Evolutionary conservation across 2,797 vertebrate species (phyloP).

Genomic region (Molossus alvarezi): DNA sequence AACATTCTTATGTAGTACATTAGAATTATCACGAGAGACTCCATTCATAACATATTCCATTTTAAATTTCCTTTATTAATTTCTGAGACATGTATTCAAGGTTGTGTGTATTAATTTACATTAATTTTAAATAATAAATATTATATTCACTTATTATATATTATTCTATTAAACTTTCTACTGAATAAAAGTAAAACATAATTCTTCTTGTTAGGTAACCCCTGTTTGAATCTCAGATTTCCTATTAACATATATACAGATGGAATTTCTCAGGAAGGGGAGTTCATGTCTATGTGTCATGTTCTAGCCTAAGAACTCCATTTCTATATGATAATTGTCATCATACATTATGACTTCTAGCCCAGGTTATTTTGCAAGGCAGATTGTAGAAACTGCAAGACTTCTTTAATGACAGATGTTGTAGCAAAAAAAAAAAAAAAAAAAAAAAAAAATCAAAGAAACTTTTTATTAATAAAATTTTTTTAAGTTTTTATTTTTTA

Average conservation of each 20-base stretch:
- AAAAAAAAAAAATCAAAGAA: not conserved
- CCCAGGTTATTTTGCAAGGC: not conserved
- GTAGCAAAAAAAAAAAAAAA: not conserved
- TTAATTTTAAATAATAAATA: slow-evolving; percentile 49
- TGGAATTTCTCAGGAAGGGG: not conserved
- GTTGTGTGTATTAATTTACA: not conserved
- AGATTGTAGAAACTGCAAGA: not conserved
- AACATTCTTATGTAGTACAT: slow-evolving; percentile 19
- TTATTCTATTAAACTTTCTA: not conserved
- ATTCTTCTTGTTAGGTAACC: not conserved
- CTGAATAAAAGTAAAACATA: slow-evolving; percentile 8
- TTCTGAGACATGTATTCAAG: not conserved
- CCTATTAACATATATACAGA: not conserved
- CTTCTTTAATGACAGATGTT: not conserved
- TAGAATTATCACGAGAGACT: not conserved
- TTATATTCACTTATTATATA: not conserved
- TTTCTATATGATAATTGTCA: not conserved
- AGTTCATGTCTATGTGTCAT: not conserved
- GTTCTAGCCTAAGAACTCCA: not conserved
- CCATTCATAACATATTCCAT: not conserved
- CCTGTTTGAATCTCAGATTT: not conserved
- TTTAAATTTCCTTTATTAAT: slow-evolving; percentile 44
- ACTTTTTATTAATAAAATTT: not conserved
- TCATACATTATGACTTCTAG: not conserved
- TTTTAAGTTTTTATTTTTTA: not conserved